phyloP scores from a whole-genome alignment of 2,797 vertebrate genomes.

The Sitta carolinensis region DNA sequence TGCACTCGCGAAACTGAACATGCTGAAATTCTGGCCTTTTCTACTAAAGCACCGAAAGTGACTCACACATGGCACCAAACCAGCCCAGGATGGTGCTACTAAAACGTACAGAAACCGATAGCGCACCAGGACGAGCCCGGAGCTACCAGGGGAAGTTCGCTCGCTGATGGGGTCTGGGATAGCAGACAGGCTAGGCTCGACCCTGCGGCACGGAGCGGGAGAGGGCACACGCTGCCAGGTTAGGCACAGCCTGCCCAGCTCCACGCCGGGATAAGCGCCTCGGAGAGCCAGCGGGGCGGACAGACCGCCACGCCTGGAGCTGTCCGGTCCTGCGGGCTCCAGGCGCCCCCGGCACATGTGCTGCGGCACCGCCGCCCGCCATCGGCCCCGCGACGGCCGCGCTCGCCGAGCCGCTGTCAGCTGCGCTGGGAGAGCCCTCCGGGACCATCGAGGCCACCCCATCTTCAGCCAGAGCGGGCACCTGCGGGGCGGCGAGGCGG shows the following conservation, averaged over 20 bases:
- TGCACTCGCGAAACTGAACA: fast-evolving
- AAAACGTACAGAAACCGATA: neutral
- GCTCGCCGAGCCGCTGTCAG: fast-evolving
- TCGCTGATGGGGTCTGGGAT: fast-evolving
- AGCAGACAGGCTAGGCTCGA: fast-evolving
- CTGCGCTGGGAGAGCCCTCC: no score
- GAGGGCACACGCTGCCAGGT: fast-evolving
- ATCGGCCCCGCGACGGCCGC: neutral
- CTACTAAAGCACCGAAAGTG: neutral
- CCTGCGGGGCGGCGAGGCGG: neutral
- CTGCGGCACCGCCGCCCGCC: neutral
- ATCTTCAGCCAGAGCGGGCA: neutral
- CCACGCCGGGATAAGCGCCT: fast-evolving
- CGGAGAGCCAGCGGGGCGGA: fast-evolving
- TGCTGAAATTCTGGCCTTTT: neutral
- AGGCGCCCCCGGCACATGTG: neutral
- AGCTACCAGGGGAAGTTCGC: neutral
- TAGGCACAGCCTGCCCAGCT: neutral
- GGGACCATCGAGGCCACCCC: fast-evolving
- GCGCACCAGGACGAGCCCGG: fast-evolving
- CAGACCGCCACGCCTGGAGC: fast-evolving
- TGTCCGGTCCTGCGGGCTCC: neutral
- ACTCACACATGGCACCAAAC: neutral
- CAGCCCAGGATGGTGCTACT: neutral
- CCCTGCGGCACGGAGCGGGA: fast-evolving